A percentile compares a stretch with the other conserved stretches of the same genome.
Evolutionary conservation across 1,140 invertebrate genomes (phyloP).

Genomic region (Cotesia typhae): DNA sequence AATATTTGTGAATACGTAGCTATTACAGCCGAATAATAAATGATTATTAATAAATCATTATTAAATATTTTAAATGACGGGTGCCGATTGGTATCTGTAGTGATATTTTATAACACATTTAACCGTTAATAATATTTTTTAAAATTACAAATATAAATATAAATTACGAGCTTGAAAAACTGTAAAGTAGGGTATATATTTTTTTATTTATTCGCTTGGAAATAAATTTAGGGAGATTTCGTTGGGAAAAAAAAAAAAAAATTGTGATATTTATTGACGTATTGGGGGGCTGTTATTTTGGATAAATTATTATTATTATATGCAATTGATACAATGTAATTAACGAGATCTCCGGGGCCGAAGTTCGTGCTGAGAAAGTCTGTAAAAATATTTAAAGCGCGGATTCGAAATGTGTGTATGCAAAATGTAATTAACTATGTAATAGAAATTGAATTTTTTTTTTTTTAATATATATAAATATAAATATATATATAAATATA

Average conservation of each 20-base stretch:
- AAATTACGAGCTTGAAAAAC: too few species aligned
- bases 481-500: constrained; percentile 23
- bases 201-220: constrained; percentile 11
- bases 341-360: constrained; percentile 19
- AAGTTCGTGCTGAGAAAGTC: not conserved
- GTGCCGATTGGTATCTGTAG: constrained; percentile 4
- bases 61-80: not conserved
- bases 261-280: too few species aligned
- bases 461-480: not conserved
- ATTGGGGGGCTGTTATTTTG: not conserved
- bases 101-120: constrained; percentile 1
- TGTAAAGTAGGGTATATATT: constrained; percentile 4
- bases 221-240: not conserved
- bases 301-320: not conserved
- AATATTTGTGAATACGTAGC: constrained; percentile 15
- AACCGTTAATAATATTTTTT: not conserved
- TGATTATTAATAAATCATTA: too few species aligned
- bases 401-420: constrained; percentile 16
- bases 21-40: not conserved
- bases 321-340: not conserved
- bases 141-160: too few species aligned
- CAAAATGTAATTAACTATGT: constrained; percentile 26
- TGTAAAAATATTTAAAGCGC: constrained; percentile 19
- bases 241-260: not conserved
- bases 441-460: constrained; percentile 19